Conservation (phyloP, 1,140 invertebrate genomes). For the Archivesica marissinica region DNA sequence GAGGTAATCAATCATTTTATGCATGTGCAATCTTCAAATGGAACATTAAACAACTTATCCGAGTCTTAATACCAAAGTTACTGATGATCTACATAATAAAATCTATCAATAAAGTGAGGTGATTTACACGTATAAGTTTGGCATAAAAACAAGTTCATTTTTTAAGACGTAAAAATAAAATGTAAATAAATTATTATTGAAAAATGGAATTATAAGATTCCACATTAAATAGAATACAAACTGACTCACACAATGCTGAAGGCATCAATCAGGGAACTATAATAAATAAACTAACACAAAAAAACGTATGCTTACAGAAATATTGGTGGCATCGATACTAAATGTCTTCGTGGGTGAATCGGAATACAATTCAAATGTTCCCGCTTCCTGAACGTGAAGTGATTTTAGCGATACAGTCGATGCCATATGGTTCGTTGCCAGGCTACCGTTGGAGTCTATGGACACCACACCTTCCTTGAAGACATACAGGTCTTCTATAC, state of each 20-base stretch:
- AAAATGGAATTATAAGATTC: no score
- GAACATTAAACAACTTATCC: no score
- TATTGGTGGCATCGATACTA: slow-evolving; percentile 69
- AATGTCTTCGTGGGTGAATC: slow-evolving; percentile 63
- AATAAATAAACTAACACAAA: not conserved
- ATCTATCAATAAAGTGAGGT: no score
- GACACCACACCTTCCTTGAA: slow-evolving; percentile 73
- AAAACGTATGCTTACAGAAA: slow-evolving; percentile 64
- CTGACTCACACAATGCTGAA: not conserved
- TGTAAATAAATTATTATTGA: no score
- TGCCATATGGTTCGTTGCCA: slow-evolving; percentile 61
- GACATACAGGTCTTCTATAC: slow-evolving; percentile 77
- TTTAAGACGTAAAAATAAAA: no score
- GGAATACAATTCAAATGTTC: slow-evolving; percentile 72
- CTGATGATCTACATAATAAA: no score
- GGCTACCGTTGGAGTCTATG: slow-evolving; percentile 73
- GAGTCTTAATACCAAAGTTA: no score
- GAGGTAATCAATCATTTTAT: no score
- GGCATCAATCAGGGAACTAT: not conserved
- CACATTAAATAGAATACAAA: no score
- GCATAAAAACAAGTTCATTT: no score
- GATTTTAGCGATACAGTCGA: slow-evolving; percentile 69
- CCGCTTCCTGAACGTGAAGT: slow-evolving; percentile 77
- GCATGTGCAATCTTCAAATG: no score
- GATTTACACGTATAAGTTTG: no score